Conservation (phyloP, 2,113 vertebrate species). For the Plotosus lineatus region DNA sequence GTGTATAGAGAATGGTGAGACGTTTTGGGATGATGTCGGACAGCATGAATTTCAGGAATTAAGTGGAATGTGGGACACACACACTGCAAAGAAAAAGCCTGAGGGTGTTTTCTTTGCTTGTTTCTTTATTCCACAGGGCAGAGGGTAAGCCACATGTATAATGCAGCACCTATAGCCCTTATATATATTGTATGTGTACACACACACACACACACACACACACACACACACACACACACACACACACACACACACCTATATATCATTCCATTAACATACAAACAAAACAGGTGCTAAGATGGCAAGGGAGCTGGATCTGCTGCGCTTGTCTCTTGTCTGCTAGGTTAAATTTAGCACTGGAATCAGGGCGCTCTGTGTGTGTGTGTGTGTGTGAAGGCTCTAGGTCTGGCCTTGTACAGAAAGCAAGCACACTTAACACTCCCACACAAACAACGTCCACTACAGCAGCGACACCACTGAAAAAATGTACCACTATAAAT, state of each 20-base stretch:
- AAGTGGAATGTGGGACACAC: neutral
- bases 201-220: neutral
- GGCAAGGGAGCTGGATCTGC: conserved; percentile 14
- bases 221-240: neutral
- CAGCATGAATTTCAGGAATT: neutral
- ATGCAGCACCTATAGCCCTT: neutral
- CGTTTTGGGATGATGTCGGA: neutral
- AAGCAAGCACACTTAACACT: conserved; percentile 62
- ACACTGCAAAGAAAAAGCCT: neutral
- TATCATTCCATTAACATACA: conserved; percentile 7
- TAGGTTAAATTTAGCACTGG: conserved; percentile 73
- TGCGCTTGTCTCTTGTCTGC: conserved; percentile 52
- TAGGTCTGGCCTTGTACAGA: conserved; percentile 55
- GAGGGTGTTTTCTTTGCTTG: neutral
- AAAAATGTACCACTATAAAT: too few species aligned
- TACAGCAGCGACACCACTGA: neutral
- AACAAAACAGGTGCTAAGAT: conserved; percentile 13
- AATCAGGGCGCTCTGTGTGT: conserved; percentile 69
- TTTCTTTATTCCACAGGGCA: neutral
- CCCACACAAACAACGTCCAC: conserved; percentile 57
- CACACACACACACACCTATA: neutral
- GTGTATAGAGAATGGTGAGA: neutral
- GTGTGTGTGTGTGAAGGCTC: conserved; percentile 21
- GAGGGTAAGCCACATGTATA: neutral
- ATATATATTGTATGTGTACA: neutral